Base-by-base conservation (phyloP, 2,113 vertebrate species). In the Eretmochelys imbricata region DNA sequence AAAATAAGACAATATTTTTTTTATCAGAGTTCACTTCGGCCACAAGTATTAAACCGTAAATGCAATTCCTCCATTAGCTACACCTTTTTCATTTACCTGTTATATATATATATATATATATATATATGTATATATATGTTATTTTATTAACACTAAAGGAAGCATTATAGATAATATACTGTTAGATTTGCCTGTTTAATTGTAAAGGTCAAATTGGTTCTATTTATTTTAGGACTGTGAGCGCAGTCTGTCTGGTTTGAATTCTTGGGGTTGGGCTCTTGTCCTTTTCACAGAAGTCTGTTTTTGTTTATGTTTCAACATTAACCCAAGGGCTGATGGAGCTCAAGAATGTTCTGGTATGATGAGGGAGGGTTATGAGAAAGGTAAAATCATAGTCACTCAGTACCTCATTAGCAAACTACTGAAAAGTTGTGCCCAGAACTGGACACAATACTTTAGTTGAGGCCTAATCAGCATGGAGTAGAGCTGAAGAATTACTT, bases 1-100 rank as follows among this genome's bases (percentile, higher is more conserved):
- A 96, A 91, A 49, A 42, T 80, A 86, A 49, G 5, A 16, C 10
- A 97, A 88, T 96, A 82, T 75, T 84, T 94, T 94, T 79, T 90
- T 79, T 90, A 59, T 80, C 51, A 72, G 46, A 2, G 0, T 78
- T 95, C 93, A n/a, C 22, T 87, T 96, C 95, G 48, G 4, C 55
- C 24, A 5, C 54, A 85, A n/a, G 35, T 75, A 79, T 94, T 94
- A 87, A 53, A 84, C 50, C 4, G 80, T 78, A 91, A 90, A 84
- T 76, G 12, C 19, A 59, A 50, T 91, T 93, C 85, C 93, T 93
- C 49, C 46, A 69, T 83, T 90, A 94, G 29, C 20, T n/a, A 1
- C 5, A 55, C 69, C 4, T 86, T 90, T 89, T 94, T 88, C 82
- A 49, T 24, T 8, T 78, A 65, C 59, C 93, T 85, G 3, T 90